Evolutionary conservation across 2,888 invertebrate genomes (phyloP).

Genomic region (Micoletzkya japonica): DNA sequence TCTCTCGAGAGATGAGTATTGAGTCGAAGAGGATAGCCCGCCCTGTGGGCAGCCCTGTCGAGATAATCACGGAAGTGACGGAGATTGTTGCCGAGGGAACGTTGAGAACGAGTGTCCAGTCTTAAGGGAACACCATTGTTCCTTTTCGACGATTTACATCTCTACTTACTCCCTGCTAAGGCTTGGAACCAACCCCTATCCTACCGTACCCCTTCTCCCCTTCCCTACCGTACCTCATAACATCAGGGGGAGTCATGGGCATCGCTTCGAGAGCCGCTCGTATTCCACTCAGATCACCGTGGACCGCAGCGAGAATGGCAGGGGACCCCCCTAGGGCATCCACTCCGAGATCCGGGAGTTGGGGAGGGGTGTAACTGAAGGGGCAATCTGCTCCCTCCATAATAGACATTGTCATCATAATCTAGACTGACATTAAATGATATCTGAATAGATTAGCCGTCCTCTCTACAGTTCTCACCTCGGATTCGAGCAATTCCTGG

Average conservation of each 20-base stretch:
- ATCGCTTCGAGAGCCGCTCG: neutral
- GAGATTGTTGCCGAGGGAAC: conserved; percentile 3
- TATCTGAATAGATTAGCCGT: neutral
- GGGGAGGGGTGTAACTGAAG: conserved; percentile 9
- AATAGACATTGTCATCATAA: neutral
- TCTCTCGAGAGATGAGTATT: too few relatives aligned
- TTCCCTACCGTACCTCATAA: conserved; percentile 20
- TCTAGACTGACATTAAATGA: neutral
- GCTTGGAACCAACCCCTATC: neutral
- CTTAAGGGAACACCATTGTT: neutral
- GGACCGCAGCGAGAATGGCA: neutral
- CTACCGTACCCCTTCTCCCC: neutral
- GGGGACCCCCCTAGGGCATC: neutral
- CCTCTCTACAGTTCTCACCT: neutral
- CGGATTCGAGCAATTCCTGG: neutral
- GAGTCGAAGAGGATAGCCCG: too few relatives aligned
- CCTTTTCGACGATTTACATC: neutral
- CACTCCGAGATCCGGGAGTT: neutral
- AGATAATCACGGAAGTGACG: conserved; percentile 21
- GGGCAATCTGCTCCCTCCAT: neutral
- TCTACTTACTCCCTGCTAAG: neutral
- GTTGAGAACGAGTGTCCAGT: neutral
- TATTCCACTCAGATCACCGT: neutral
- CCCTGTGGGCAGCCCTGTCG: neutral
- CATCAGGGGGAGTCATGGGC: conserved; percentile 8